phyloP scores from a whole-genome alignment of 2,797 vertebrate genomes.

The Allobates femoralis region DNA sequence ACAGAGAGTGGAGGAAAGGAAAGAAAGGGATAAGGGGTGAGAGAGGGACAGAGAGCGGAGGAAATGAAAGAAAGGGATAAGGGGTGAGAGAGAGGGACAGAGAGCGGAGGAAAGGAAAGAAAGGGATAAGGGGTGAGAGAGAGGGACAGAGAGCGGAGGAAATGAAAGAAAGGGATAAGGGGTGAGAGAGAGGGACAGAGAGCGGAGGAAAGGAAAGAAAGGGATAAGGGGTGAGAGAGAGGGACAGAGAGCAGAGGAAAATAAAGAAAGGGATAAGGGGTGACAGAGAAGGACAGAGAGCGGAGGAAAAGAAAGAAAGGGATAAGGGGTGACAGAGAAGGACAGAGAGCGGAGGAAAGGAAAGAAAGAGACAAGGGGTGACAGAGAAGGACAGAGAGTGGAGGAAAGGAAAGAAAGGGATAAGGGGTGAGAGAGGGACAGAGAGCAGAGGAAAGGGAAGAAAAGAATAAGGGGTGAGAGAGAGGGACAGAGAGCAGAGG shows the following conservation, averaged over 20 bases:
- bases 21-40: constrained; percentile 61
- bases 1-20: constrained; percentile 13
- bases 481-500: constrained; percentile 24
- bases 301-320: constrained; percentile 30
- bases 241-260: constrained; percentile 18
- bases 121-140: constrained; percentile 62
- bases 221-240: constrained; percentile 62
- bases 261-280: constrained; percentile 62
- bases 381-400: constrained; percentile 17
- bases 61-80: constrained; percentile 61
- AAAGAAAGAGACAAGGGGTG: too few species aligned
- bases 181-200: constrained; percentile 28
- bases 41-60: constrained; percentile 24
- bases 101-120: constrained; percentile 27
- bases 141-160: constrained; percentile 27
- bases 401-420: constrained; percentile 48
- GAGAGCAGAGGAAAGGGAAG: constrained; percentile 21
- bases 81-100: constrained; percentile 30
- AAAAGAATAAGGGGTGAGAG: constrained; percentile 63
- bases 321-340: constrained; percentile 65
- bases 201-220: constrained; percentile 28
- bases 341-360: too few species aligned
- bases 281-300: constrained; percentile 28
- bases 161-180: constrained; percentile 61
- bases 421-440: constrained; percentile 52